A percentile compares a stretch with the other conserved stretches of the same genome.
These are phyloP conservation scores for Anas georgica DNA, from an alignment of 2,797 vertebrate species.

Conservation along the genomic window DNA sequence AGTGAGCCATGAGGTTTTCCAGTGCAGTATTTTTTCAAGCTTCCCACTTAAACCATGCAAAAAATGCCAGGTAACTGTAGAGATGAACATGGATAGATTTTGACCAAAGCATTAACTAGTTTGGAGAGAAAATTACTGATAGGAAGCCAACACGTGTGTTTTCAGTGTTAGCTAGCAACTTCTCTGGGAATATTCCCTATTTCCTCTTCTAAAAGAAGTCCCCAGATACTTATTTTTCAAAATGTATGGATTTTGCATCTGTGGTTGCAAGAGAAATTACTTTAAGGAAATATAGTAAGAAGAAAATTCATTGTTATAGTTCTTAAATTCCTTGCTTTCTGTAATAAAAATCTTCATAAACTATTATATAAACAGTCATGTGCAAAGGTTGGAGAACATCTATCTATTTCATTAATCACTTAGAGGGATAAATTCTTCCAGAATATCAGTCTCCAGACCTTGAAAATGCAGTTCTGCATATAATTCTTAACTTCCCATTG, in stretches of 20 bases:
- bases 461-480: neutral
- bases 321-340: neutral
- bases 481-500: neutral
- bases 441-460: neutral
- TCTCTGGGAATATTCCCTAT: neutral
- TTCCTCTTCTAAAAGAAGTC: neutral
- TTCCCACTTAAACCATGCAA: neutral
- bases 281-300: neutral
- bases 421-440: neutral
- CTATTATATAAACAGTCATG: neutral
- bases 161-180: neutral
- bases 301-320: neutral
- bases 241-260: neutral
- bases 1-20: neutral
- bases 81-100: neutral
- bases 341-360: neutral
- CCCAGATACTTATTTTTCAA: neutral
- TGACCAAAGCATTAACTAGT: neutral
- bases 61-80: neutral
- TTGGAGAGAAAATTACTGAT: slow-evolving; percentile 1
- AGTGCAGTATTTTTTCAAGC: neutral
- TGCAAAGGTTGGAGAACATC: neutral
- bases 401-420: neutral
- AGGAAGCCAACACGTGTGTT: neutral
- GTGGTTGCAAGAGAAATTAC: neutral